These are phyloP conservation scores for Sebastes paucispinis DNA, from an alignment of 2,797 vertebrate species.

Conservation along the genomic window DNA sequence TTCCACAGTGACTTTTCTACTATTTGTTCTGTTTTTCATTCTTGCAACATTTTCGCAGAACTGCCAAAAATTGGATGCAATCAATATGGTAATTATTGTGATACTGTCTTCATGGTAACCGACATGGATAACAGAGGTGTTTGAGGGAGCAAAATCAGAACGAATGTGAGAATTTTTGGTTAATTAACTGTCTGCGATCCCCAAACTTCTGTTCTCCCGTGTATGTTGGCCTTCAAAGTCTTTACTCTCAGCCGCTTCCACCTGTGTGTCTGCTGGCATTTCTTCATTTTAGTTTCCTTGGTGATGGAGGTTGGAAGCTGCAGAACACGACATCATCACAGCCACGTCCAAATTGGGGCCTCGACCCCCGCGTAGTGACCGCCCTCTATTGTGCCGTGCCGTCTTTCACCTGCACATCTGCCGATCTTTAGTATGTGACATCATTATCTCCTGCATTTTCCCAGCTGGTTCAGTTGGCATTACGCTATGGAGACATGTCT, in stretches of 20 bases:
- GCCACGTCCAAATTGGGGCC: neutral
- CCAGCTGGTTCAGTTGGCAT: neutral
- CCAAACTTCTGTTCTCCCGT: neutral
- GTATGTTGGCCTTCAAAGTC: neutral
- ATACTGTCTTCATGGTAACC: neutral
- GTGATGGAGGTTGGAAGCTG: slow-evolving; percentile 8
- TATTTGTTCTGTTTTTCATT: slow-evolving; percentile 14
- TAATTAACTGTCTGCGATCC: neutral
- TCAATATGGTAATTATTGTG: neutral
- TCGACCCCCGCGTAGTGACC: neutral
- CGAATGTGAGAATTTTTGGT: slow-evolving; percentile 1
- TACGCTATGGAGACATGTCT: neutral
- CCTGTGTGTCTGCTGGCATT: neutral
- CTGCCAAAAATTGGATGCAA: neutral
- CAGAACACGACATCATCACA: neutral
- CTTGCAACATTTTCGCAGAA: neutral
- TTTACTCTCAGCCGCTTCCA: neutral
- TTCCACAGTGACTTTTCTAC: neutral
- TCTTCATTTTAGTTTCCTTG: slow-evolving; percentile 28
- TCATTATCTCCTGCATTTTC: neutral
- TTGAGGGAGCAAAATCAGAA: neutral
- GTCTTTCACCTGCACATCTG: neutral
- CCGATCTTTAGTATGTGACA: neutral
- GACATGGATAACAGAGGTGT: neutral
- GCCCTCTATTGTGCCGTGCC: neutral